Evolutionary conservation across 2,888 invertebrate genomes (phyloP).

Genomic region (Aethes cnicana): DNA sequence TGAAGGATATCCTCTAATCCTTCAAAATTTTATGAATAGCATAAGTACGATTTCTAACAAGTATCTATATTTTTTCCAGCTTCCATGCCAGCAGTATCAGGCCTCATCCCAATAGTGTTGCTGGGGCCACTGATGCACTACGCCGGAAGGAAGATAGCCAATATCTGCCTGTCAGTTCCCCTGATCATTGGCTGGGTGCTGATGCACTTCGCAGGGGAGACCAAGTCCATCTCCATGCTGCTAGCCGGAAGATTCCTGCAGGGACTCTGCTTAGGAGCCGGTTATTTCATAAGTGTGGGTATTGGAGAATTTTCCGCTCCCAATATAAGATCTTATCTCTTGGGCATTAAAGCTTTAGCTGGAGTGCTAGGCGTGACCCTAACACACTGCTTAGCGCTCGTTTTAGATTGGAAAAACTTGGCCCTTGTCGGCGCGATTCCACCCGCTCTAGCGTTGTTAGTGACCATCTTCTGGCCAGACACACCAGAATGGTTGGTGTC

Average conservation of each 20-base stretch:
- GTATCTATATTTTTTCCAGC: not conserved
- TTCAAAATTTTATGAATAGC: no score
- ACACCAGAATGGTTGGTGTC: conserved; percentile 13
- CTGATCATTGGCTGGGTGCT: conserved; percentile 8
- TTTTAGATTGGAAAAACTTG: conserved; percentile 9
- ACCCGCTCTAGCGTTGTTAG: not conserved
- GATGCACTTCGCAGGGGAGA: not conserved
- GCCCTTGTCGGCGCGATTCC: conserved; percentile 6
- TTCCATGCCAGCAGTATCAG: conserved; percentile 8
- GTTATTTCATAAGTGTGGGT: conserved; percentile 14
- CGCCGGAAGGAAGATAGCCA: conserved; percentile 8
- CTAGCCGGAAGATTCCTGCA: conserved; percentile 10
- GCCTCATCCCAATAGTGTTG: conserved; percentile 1
- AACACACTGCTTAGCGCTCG: not conserved
- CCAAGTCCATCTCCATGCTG: conserved; percentile 1
- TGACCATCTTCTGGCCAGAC: conserved; percentile 9
- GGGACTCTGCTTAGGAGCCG: not conserved
- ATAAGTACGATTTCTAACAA: no score
- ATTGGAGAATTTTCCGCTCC: conserved; percentile 14
- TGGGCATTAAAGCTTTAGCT: not conserved
- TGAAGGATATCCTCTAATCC: no score
- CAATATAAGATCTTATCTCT: not conserved
- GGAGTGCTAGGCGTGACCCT: not conserved
- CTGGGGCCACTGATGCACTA: conserved; percentile 15
- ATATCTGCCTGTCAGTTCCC: not conserved